A percentile compares a stretch with the other conserved stretches of the same genome.
These are phyloP conservation scores for Temnopleurus reevesii DNA, from an alignment of 53 echinoderm and acorn worm species.

Conservation along the genomic window DNA sequence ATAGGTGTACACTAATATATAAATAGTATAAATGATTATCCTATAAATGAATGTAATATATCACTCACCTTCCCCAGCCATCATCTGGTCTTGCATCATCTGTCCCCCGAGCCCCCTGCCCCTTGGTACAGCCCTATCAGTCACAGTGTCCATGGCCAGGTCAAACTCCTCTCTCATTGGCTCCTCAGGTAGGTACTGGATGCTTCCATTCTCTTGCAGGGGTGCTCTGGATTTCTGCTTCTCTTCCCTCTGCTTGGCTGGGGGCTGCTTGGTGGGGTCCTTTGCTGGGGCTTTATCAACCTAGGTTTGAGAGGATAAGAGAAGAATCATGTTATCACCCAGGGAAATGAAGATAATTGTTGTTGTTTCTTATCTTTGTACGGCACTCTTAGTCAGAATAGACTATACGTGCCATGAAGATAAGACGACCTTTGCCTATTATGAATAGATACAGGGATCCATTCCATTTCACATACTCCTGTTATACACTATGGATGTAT, in stretches of 20 bases:
- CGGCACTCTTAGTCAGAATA: too few relatives aligned
- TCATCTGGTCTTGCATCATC: slow-evolving; percentile 54
- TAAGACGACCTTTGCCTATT: too few relatives aligned
- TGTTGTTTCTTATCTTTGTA: too few relatives aligned
- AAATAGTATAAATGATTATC: too few relatives aligned
- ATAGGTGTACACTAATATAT: too few relatives aligned
- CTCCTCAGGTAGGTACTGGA: slow-evolving; percentile 47
- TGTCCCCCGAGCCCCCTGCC: slow-evolving; percentile 70
- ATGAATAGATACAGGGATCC: too few relatives aligned
- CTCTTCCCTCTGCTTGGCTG: slow-evolving; percentile 60
- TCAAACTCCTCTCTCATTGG: slow-evolving; percentile 66
- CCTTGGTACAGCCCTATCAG: slow-evolving; percentile 59
- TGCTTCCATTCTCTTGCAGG: slow-evolving; percentile 58
- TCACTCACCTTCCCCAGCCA: slow-evolving; percentile 64
- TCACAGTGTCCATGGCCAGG: slow-evolving; percentile 53
- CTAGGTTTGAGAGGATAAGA: not conserved
- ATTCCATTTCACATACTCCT: too few relatives aligned
- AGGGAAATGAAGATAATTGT: too few relatives aligned
- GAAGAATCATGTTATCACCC: too few relatives aligned
- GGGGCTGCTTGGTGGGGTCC: slow-evolving; percentile 26
- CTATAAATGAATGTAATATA: too few relatives aligned
- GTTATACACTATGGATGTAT: too few relatives aligned
- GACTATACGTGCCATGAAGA: too few relatives aligned
- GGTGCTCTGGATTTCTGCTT: slow-evolving; percentile 57
- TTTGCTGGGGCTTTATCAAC: slow-evolving; percentile 26